A percentile compares a stretch with the other conserved stretches of the same genome.
phyloP scores from a whole-genome alignment of 2,113 vertebrate genomes.

The Amblyornis subalaris region DNA sequence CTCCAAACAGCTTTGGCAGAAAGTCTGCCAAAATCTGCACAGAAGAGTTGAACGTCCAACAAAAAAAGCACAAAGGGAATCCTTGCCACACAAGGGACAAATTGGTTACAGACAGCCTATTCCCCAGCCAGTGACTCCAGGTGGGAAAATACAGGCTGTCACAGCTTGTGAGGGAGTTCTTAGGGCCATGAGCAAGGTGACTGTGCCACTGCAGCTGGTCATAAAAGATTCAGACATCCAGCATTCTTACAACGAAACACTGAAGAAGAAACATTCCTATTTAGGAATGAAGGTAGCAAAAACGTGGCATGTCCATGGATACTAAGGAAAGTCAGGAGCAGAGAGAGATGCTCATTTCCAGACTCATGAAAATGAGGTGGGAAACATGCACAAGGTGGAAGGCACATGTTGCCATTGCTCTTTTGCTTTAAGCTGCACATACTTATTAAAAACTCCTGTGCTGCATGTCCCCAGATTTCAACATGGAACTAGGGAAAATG shows the following conservation, averaged over 20 bases:
- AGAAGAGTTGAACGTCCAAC: not conserved
- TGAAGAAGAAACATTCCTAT: not conserved
- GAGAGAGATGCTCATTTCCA: not conserved
- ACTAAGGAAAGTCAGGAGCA: not conserved
- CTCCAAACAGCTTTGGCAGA: not conserved
- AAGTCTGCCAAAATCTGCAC: not conserved
- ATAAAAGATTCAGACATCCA: not conserved
- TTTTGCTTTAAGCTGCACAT: not conserved
- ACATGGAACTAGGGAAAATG: not conserved
- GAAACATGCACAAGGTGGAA: accelerated
- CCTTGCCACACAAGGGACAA: not conserved
- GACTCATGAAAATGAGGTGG: not conserved
- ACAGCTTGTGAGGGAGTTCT: not conserved
- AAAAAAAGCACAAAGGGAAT: not conserved
- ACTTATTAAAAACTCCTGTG: not conserved
- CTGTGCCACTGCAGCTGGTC: not conserved
- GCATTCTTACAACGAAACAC: not conserved
- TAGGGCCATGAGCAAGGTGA: not conserved
- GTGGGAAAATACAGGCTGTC: not conserved
- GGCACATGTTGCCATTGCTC: not conserved
- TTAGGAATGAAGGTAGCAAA: not conserved
- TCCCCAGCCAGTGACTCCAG: not conserved
- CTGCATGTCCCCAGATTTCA: not conserved
- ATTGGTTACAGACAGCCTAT: not conserved
- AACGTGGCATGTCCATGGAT: not conserved